These are phyloP conservation scores for Agrochola macilenta DNA, from an alignment of 2,888 invertebrate genomes.

Conservation along the genomic window DNA sequence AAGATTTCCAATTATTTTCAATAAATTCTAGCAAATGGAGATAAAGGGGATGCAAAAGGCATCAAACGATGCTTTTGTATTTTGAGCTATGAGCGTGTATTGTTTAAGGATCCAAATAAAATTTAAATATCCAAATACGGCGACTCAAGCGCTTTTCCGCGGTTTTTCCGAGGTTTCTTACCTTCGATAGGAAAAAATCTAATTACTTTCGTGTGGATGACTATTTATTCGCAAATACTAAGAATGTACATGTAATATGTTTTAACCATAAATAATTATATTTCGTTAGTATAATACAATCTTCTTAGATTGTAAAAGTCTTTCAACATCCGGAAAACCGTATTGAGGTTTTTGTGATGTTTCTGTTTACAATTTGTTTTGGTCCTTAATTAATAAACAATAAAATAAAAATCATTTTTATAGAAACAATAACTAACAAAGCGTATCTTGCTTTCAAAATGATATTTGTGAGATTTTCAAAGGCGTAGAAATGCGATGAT, in stretches of 20 bases:
- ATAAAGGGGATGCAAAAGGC: neutral
- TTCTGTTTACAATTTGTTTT: neutral
- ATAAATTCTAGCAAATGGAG: neutral
- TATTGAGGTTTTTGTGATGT: neutral
- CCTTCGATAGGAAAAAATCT: neutral
- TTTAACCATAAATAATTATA: neutral
- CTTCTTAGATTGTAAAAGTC: neutral
- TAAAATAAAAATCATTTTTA: neutral
- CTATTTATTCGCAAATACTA: neutral
- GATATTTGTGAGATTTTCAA: neutral
- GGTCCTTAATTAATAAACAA: neutral
- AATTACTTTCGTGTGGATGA: neutral
- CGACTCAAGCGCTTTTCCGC: neutral
- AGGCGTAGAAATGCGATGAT: neutral
- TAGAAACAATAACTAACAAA: neutral
- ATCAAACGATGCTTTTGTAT: neutral
- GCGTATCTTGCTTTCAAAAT: neutral
- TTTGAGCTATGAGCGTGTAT: neutral
- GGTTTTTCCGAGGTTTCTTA: neutral
- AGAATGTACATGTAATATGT: neutral
- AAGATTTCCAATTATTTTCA: neutral
- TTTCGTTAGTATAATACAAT: neutral
- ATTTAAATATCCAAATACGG: neutral
- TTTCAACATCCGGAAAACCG: neutral
- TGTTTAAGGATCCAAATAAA: neutral